These are phyloP conservation scores for Trichacis sp. DNA, from an alignment of 2,888 invertebrate genomes.

Conservation along the genomic window DNA sequence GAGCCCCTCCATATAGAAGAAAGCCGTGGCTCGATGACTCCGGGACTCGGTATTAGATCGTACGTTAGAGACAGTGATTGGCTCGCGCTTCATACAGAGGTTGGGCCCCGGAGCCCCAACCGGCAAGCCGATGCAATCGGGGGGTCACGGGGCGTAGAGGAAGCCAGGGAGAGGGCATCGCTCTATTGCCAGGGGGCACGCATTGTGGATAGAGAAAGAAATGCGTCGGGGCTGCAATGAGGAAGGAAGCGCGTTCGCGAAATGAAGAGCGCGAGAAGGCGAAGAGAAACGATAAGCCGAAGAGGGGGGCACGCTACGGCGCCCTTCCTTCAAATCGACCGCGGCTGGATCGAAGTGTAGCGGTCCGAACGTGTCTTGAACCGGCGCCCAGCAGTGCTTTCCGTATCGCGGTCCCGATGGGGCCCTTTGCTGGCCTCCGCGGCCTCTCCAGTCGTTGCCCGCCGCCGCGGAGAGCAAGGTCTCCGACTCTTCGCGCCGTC, in stretches of 20 bases:
- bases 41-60: conserved; percentile 58
- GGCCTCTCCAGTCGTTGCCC: conserved; percentile 65
- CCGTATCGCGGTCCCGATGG: conserved; percentile 47
- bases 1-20: conserved; percentile 22
- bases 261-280: conserved; percentile 23
- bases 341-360: conserved; percentile 50
- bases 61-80: conserved; percentile 65
- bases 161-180: conserved; percentile 31
- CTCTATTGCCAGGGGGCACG: conserved; percentile 33
- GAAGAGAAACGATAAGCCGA: conserved; percentile 40
- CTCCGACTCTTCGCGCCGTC: conserved; percentile 19
- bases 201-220: conserved; percentile 5
- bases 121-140: conserved; percentile 54
- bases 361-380: conserved; percentile 61
- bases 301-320: conserved; percentile 49
- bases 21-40: conserved; percentile 47
- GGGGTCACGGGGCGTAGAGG: conserved; percentile 47
- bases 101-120: conserved; percentile 60
- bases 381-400: conserved; percentile 46
- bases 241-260: conserved; percentile 25
- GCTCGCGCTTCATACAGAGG: conserved; percentile 61
- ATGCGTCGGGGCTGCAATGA: conserved; percentile 1
- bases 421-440: conserved; percentile 55
- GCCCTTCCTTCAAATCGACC: conserved; percentile 52
- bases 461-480: conserved; percentile 61